phyloP scores from a whole-genome alignment of 2,113 vertebrate species.

The Tympanuchus pallidicinctus region DNA sequence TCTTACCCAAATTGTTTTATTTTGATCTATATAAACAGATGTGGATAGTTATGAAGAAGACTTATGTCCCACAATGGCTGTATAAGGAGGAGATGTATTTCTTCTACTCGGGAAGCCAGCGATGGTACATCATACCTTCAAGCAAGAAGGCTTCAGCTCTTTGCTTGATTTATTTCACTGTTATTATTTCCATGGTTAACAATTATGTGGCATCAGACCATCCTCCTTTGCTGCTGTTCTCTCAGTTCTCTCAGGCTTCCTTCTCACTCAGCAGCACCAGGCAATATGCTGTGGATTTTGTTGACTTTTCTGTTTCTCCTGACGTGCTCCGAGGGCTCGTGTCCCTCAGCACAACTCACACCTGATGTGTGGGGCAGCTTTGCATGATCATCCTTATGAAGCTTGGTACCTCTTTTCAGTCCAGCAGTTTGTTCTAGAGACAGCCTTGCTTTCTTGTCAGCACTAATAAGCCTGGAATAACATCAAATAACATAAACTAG shows the following conservation, averaged over 20 bases:
- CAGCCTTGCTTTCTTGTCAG: neutral
- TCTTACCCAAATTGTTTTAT: neutral
- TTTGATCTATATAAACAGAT: neutral
- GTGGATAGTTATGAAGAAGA: neutral
- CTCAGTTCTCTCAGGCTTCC: neutral
- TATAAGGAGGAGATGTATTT: neutral
- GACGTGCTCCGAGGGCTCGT: slow-evolving; percentile 27
- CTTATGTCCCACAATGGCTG: neutral
- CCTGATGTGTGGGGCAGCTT: neutral
- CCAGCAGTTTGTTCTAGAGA: neutral
- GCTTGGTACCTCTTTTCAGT: neutral
- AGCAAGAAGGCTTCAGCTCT: neutral
- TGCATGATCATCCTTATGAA: neutral
- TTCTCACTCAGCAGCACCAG: neutral
- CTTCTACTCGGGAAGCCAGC: neutral
- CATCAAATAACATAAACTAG: slow-evolving; percentile 10
- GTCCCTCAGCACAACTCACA: accelerated
- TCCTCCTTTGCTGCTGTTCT: neutral
- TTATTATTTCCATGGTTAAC: neutral
- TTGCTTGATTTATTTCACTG: neutral
- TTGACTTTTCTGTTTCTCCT: neutral
- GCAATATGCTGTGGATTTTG: neutral
- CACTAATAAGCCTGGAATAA: neutral
- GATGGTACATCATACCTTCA: neutral
- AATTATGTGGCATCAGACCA: neutral